A percentile compares a stretch with the other conserved stretches of the same genome.
Evolutionary conservation across 2,113 vertebrate genomes (phyloP).

Genomic region (Pseudorasbora parva): DNA sequence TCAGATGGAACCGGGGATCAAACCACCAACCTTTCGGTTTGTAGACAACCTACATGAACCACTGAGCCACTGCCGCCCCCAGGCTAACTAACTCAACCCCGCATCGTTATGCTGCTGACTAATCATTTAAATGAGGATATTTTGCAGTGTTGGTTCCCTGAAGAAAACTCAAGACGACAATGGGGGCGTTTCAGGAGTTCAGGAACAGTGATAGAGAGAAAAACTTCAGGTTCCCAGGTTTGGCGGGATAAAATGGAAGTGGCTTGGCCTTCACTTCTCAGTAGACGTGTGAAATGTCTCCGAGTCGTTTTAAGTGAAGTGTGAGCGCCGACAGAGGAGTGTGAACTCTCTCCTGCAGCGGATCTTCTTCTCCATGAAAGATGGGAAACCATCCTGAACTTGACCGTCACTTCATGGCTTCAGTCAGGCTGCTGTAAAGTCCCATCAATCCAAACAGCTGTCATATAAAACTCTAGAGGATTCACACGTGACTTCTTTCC

Average conservation of each 20-base stretch:
- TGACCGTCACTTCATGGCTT: neutral
- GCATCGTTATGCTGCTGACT: too few species aligned
- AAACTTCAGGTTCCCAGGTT: neutral
- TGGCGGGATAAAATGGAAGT: neutral
- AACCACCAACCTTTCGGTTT: too few species aligned
- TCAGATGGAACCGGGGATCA: too few species aligned
- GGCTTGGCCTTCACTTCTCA: slow-evolving; percentile 18
- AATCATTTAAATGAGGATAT: too few species aligned
- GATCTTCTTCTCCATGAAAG: slow-evolving; percentile 50
- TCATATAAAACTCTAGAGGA: neutral
- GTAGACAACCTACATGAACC: too few species aligned
- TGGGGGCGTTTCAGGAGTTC: too few species aligned
- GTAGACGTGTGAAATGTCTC: slow-evolving; percentile 73
- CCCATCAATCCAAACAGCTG: neutral
- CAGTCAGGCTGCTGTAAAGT: neutral
- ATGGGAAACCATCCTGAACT: slow-evolving; percentile 1
- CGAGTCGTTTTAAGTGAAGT: slow-evolving; percentile 58
- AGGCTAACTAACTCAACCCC: too few species aligned
- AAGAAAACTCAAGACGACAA: too few species aligned
- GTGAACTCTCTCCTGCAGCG: slow-evolving; percentile 60
- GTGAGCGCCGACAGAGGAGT: slow-evolving; percentile 55
- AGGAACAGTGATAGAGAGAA: too few species aligned
- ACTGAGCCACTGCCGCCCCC: too few species aligned
- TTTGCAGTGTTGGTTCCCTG: too few species aligned
- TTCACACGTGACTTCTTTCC: too few species aligned